Evolutionary conservation across 2,113 vertebrate species (phyloP).

Genomic region (Gorsachius goisagi): DNA sequence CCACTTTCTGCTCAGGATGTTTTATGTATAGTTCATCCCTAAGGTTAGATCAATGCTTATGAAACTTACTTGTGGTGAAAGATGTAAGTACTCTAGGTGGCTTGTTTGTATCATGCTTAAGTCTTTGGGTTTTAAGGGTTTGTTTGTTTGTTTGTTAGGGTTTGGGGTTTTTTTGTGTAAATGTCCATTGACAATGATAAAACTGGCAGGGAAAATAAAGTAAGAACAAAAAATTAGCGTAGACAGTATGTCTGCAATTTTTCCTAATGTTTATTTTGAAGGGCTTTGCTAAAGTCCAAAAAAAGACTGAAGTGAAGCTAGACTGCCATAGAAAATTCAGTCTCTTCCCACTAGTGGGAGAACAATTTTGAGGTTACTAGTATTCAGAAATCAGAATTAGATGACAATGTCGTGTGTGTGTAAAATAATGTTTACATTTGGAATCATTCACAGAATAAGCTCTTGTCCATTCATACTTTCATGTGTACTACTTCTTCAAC

Average conservation of each 20-base stretch:
- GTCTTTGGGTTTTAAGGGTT: not conserved
- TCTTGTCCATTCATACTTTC: not conserved
- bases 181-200: not conserved
- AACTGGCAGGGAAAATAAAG: not conserved
- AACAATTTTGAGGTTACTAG: not conserved
- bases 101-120: not conserved
- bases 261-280: not conserved
- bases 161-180: not conserved
- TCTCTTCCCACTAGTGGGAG: not conserved
- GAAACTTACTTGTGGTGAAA: not conserved
- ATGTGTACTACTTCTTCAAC: not conserved
- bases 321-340: not conserved
- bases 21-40: not conserved
- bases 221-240: not conserved
- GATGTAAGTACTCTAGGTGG: not conserved
- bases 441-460: not conserved
- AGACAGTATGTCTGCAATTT: not conserved
- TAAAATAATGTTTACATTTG: not conserved
- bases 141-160: not conserved
- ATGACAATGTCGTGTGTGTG: not conserved
- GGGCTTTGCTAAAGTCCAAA: not conserved
- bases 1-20: not conserved
- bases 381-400: not conserved
- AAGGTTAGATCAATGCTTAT: not conserved
- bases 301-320: not conserved